Conservation (phyloP, 2,888 invertebrate genomes). For the Pristionchus mayeri region DNA sequence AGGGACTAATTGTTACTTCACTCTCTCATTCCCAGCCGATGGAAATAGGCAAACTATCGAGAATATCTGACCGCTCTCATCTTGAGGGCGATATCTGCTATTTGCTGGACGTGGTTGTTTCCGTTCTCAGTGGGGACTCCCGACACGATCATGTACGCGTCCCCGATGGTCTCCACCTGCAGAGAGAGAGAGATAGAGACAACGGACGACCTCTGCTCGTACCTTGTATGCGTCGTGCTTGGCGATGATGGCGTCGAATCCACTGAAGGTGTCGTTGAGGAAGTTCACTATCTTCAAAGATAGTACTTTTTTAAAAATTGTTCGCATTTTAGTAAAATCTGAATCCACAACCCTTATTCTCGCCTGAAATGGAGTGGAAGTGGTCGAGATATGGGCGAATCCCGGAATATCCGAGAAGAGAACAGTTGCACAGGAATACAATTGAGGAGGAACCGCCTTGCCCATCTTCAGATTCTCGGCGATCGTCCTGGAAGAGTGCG, state of each 20-base stretch:
- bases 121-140: slow-evolving; percentile 75
- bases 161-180: slow-evolving; percentile 71
- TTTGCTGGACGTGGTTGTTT: slow-evolving; percentile 73
- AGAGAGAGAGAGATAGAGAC: too few species aligned
- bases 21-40: too few species aligned
- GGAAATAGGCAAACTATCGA: too few species aligned
- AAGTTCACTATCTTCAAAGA: slow-evolving; percentile 74
- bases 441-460: slow-evolving; percentile 72
- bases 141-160: slow-evolving; percentile 76
- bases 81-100: slow-evolving; percentile 74
- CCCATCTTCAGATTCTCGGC: slow-evolving; percentile 75
- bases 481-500: too few species aligned
- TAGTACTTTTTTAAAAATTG: too few species aligned
- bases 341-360: too few species aligned
- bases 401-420: slow-evolving; percentile 74
- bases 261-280: slow-evolving; percentile 75
- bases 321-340: too few species aligned
- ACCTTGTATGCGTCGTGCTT: slow-evolving; percentile 76
- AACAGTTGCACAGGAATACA: slow-evolving; percentile 73
- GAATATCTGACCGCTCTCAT: slow-evolving; percentile 75
- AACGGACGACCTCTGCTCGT: background rate
- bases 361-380: slow-evolving; percentile 74
- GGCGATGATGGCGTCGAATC: slow-evolving; percentile 75
- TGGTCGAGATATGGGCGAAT: slow-evolving; percentile 74
- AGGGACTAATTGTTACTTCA: too few species aligned